Conservation (phyloP, 2,113 vertebrate species). For the Lanius ludovicianus region DNA sequence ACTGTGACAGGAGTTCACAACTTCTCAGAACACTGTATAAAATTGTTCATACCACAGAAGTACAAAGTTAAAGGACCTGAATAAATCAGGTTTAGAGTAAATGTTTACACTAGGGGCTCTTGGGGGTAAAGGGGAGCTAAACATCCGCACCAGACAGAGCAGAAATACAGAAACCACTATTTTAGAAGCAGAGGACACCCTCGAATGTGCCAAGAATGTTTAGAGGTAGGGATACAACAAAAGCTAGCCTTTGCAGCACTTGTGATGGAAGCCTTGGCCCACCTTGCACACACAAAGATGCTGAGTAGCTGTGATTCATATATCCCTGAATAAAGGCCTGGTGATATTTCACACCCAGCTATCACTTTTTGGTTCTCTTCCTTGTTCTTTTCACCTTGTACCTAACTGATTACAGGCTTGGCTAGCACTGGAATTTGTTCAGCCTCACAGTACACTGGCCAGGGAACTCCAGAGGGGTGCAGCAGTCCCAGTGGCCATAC, state of each 20-base stretch:
- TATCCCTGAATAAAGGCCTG: not conserved
- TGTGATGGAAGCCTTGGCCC: not conserved
- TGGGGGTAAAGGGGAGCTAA: not conserved
- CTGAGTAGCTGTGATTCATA: not conserved
- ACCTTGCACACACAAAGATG: not conserved
- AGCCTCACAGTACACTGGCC: accelerated
- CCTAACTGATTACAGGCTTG: not conserved
- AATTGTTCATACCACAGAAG: not conserved
- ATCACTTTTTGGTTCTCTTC: not conserved
- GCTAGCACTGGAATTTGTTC: not conserved
- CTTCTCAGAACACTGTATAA: not conserved
- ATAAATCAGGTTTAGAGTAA: not conserved
- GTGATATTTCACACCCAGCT: not conserved
- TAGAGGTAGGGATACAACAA: not conserved
- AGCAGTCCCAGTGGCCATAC: accelerated
- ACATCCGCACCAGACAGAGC: accelerated
- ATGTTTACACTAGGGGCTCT: not conserved
- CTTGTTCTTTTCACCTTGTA: not conserved
- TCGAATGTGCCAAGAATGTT: accelerated
- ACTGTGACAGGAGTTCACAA: not conserved
- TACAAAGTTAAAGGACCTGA: not conserved
- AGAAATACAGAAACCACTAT: not conserved
- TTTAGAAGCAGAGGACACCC: not conserved
- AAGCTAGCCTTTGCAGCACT: not conserved
- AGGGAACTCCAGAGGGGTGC: not conserved